phyloP scores from a whole-genome alignment of 2,113 vertebrate genomes.

The Scomber scombrus region DNA sequence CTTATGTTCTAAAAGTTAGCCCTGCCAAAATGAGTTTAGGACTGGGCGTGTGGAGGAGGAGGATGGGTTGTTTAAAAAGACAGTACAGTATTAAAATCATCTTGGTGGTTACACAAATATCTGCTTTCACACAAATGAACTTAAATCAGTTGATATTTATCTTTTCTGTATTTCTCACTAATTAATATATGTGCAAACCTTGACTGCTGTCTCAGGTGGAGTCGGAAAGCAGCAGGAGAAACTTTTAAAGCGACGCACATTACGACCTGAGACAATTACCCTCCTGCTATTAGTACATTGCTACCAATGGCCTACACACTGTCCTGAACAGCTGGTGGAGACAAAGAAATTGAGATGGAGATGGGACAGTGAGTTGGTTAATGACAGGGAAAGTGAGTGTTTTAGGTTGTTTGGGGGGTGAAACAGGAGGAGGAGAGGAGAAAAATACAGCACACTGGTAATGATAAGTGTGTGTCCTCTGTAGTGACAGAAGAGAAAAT shows the following conservation, averaged over 20 bases:
- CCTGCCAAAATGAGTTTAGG: conserved; percentile 61
- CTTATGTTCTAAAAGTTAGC: conserved; percentile 69
- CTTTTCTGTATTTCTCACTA: background rate
- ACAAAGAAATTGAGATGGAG: conserved; percentile 48
- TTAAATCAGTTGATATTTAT: background rate
- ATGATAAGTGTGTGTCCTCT: conserved; percentile 20
- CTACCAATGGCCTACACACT: conserved; percentile 51
- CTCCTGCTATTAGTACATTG: conserved; percentile 70
- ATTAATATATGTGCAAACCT: background rate
- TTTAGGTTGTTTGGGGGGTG: background rate
- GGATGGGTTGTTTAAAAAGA: background rate
- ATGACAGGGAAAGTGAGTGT: conserved; percentile 65
- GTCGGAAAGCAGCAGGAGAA: conserved; percentile 36
- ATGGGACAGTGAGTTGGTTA: conserved; percentile 64
- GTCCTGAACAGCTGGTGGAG: conserved; percentile 73
- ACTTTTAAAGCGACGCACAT: conserved; percentile 57
- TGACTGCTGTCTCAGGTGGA: conserved; percentile 16
- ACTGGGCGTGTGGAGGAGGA: background rate
- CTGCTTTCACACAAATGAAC: background rate
- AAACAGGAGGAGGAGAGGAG: conserved; percentile 21
- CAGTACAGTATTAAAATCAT: background rate
- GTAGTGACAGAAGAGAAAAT: conserved; percentile 3
- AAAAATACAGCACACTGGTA: conserved; percentile 10
- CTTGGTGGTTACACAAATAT: background rate
- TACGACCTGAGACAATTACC: conserved; percentile 75